These are phyloP conservation scores for Crocidura indochinensis DNA, from an alignment of 2,797 vertebrate species.

Conservation along the genomic window DNA sequence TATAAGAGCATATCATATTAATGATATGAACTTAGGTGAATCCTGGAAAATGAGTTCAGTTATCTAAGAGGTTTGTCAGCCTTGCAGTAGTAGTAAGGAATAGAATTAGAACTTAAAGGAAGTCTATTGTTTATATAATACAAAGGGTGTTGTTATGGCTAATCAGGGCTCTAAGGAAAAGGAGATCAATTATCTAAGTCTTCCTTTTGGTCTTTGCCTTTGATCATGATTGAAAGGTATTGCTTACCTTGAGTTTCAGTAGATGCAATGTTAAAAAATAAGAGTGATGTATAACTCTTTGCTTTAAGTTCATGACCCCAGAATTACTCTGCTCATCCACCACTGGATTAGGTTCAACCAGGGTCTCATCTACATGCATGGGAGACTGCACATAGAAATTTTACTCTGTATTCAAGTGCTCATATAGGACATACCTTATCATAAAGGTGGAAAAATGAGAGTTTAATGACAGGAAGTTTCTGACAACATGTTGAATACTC, in stretches of 20 bases:
- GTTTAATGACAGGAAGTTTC: background rate
- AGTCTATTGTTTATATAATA: too few relatives aligned
- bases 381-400: background rate
- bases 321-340: background rate
- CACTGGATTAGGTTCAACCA: background rate
- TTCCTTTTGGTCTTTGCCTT: background rate
- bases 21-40: slow-evolving; percentile 46
- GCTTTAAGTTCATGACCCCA: background rate
- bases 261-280: background rate
- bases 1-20: too few relatives aligned
- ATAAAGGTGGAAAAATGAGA: background rate
- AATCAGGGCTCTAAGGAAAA: background rate
- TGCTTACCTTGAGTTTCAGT: background rate
- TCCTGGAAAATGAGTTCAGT: slow-evolving; percentile 43
- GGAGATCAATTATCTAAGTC: background rate
- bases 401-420: background rate
- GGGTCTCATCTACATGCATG: background rate
- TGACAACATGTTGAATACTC: slow-evolving; percentile 9
- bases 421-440: too few relatives aligned
- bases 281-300: background rate
- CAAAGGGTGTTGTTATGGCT: too few relatives aligned
- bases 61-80: slow-evolving; percentile 65
- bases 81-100: background rate
- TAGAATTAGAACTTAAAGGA: background rate
- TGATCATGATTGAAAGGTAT: background rate